Evolutionary conservation across 2,888 invertebrate species (phyloP), one percentile per base, ranked within the genome.

Genomic region (Pandemis heparana): DNA sequence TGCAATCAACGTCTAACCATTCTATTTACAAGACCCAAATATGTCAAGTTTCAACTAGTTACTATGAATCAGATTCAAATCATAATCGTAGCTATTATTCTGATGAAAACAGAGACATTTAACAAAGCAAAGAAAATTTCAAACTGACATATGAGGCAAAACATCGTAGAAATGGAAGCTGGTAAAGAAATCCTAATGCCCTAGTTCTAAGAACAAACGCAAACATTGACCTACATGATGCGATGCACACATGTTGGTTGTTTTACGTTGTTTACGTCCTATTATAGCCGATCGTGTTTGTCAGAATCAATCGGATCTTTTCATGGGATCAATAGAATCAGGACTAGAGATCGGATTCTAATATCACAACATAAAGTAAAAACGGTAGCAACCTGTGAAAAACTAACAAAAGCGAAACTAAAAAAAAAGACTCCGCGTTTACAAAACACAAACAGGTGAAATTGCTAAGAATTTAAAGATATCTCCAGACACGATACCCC

Each of bases 181-280:
- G 51, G n/a, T 1, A 38, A 51, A 8, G 8, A 10, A 65, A 65
- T 65, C 38, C 46, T 65, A 48, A 16, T 65, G 48, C 5, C 39
- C 65, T 51, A 65, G 12, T 51, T 65, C 10, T 65, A n/a, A 51
- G 65, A 63, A 46, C 63, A 41, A 67, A 46, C 46, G 48, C 56
- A 56, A 62, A 68, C 72, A 62, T 56, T 68, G 72, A 72, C 72
- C 72, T 67, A 72, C 32, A 38, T 62, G 38, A 23, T 12, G 39
- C 32, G 38, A 23, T 12, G 39, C 32, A n/a, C 60, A 51, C 39
- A 43, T 61, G 56, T 4, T 56, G 23, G 18, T 53, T 18, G 23
- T 60, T 60, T 48, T n/a, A 41, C 18, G 43, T 43, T 67, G 71
- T 62, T 67, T 53, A 53, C 65, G 65, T 18, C 60, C 38, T 18